Conservation (phyloP, 2,888 invertebrate genomes). For the Callyntrura guangdongensis region DNA sequence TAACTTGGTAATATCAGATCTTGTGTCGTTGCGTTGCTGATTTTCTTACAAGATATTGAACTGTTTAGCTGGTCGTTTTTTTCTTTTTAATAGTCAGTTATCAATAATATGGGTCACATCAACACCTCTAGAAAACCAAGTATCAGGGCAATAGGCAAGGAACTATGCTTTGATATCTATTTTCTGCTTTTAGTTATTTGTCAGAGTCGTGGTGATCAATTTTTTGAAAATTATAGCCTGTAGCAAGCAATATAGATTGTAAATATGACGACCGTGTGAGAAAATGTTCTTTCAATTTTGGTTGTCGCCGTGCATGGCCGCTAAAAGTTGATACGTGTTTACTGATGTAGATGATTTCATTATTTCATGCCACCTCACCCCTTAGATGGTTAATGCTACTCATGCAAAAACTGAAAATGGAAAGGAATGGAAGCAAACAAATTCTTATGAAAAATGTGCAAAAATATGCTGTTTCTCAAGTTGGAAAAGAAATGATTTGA, state of each 20-base stretch:
- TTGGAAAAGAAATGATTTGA: neutral
- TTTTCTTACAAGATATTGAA: neutral
- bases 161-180: constrained; percentile 29
- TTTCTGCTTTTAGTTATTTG: neutral
- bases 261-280: no score
- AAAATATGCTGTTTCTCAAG: neutral
- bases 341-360: constrained; percentile 17
- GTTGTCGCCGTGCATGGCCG: constrained; percentile 27
- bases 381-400: neutral
- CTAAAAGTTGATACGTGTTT: neutral
- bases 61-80: neutral
- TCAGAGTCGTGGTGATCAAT: constrained; percentile 7
- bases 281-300: neutral
- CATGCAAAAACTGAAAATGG: neutral
- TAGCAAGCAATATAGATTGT: no score
- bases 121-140: neutral
- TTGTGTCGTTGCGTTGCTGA: constrained; percentile 36
- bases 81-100: constrained; percentile 52
- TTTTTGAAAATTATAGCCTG: neutral
- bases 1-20: neutral
- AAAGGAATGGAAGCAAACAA: neutral
- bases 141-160: constrained; percentile 32
- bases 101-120: constrained; percentile 74
- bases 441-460: neutral
- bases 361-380: neutral